These are phyloP conservation scores for Gephyroberyx darwinii DNA, from an alignment of 2,797 vertebrate species.

Conservation along the genomic window DNA sequence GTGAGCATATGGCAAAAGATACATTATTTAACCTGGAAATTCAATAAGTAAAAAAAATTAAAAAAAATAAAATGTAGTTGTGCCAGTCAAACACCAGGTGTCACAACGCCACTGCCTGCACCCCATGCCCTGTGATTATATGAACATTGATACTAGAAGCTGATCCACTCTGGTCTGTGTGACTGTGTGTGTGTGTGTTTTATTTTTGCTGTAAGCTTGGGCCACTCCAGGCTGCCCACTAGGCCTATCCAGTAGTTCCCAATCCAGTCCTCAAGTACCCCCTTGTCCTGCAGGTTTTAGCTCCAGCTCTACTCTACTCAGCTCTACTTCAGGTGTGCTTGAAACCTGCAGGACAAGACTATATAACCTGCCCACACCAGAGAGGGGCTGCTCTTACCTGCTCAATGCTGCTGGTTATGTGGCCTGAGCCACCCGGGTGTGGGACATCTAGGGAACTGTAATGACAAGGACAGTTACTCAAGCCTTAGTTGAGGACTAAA, in stretches of 20 bases:
- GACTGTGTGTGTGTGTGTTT: too few relatives aligned
- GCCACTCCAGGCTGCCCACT: not conserved
- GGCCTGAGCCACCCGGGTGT: constrained; percentile 3
- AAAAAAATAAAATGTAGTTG: not conserved
- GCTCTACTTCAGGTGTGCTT: too few relatives aligned
- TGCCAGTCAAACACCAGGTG: constrained; percentile 51
- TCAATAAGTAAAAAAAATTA: not conserved
- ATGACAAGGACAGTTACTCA: constrained; percentile 17
- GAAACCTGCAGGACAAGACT: too few relatives aligned
- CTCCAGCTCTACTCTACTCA: too few relatives aligned
- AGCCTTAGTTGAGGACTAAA: not conserved
- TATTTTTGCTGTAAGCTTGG: too few relatives aligned
- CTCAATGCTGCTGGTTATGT: constrained; percentile 22
- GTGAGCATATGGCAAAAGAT: not conserved
- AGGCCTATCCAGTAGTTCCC: too few relatives aligned
- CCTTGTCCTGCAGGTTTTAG: too few relatives aligned
- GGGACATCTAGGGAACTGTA: constrained; percentile 50
- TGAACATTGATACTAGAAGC: not conserved
- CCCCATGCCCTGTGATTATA: constrained; percentile 8
- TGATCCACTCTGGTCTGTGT: constrained; percentile 2
- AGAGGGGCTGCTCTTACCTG: constrained; percentile 53
- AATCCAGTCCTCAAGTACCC: too few relatives aligned
- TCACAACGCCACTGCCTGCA: constrained; percentile 24
- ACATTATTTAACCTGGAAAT: not conserved
- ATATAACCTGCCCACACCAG: not conserved